Conservation (phyloP, 1,140 invertebrate genomes). For the Planococcus citri region DNA sequence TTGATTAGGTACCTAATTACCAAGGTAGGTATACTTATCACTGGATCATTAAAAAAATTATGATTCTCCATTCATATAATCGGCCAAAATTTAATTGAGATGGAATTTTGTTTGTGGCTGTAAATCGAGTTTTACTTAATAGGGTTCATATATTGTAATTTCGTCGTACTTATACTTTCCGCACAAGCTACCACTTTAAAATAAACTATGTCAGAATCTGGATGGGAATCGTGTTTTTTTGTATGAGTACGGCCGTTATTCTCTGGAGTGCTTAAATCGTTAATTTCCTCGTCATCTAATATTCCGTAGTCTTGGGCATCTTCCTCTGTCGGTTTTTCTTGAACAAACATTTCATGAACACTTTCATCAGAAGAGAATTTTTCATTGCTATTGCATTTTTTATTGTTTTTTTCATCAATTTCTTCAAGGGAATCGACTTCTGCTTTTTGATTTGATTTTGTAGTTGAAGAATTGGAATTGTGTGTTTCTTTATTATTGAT, state of each 20-base stretch:
- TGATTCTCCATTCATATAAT: too few species aligned
- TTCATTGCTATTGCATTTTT: neutral
- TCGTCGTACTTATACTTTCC: neutral
- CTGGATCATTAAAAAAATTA: too few species aligned
- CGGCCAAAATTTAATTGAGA: too few species aligned
- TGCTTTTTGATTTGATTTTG: neutral
- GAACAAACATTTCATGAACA: neutral
- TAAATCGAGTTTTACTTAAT: too few species aligned
- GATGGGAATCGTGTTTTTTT: neutral
- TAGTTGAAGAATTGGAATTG: too few species aligned
- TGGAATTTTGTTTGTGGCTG: too few species aligned
- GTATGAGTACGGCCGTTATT: neutral
- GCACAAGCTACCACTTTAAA: neutral
- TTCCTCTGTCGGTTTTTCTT: neutral
- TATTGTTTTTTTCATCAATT: neutral
- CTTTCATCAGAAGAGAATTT: neutral
- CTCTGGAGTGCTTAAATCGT: neutral
- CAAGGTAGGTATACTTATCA: too few species aligned
- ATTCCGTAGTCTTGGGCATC: neutral
- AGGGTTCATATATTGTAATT: too few species aligned
- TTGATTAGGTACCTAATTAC: too few species aligned
- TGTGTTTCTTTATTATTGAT: neutral
- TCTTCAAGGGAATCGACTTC: too few species aligned
- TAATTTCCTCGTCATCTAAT: neutral
- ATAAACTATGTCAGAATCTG: neutral